Conservation (phyloP, 2,888 invertebrate genomes). For the Synergus japonicus region DNA sequence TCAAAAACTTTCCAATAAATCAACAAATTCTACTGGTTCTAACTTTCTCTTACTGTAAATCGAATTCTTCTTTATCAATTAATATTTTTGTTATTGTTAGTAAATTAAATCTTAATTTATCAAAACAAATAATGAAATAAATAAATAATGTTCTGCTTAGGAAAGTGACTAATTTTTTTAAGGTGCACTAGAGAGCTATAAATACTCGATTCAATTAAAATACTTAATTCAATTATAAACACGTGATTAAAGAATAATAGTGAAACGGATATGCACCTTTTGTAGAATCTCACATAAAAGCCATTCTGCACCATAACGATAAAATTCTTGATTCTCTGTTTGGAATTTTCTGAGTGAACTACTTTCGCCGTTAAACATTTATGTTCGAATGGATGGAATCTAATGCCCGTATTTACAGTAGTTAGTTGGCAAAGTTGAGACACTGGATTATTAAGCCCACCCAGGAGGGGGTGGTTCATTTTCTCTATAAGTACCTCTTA, state of each 20-base stretch:
- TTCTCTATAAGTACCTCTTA: neutral
- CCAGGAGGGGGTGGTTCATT: neutral
- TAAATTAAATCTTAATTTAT: no score
- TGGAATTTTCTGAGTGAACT: constrained; percentile 12
- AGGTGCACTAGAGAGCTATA: neutral
- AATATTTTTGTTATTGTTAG: neutral
- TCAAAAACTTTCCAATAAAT: neutral
- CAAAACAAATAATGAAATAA: no score
- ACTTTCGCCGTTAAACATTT: constrained; percentile 15
- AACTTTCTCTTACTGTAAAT: neutral
- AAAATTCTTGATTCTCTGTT: neutral
- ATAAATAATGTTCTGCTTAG: no score
- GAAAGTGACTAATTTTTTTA: neutral
- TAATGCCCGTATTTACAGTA: constrained; percentile 6
- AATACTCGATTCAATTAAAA: constrained; percentile 3
- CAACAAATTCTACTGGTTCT: neutral
- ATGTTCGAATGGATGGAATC: constrained; percentile 3
- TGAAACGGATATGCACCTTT: constrained; percentile 7
- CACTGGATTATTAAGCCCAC: neutral
- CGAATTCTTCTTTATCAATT: neutral
- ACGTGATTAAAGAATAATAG: constrained; percentile 5
- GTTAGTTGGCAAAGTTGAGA: neutral
- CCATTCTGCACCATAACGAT: constrained; percentile 6
- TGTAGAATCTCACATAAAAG: neutral
- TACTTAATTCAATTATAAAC: constrained; percentile 10